Evolutionary conservation across 1,140 invertebrate genomes (phyloP).

Genomic region (Paraescarpia echinospica): DNA sequence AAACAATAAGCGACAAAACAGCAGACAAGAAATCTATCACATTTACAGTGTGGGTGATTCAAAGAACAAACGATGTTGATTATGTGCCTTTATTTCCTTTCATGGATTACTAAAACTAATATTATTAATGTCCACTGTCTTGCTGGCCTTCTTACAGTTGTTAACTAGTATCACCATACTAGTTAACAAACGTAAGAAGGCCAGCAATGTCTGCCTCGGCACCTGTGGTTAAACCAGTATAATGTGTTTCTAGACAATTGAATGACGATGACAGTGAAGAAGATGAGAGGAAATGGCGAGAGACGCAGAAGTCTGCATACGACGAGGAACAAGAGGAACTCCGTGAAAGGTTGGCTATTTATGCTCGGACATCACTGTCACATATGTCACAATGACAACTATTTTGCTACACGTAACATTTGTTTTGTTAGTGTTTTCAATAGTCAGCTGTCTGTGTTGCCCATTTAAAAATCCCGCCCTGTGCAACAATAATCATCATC

Average conservation of each 20-base stretch:
- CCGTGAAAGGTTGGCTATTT: constrained; percentile 64
- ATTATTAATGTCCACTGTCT: too few relatives aligned
- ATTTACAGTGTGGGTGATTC: too few relatives aligned
- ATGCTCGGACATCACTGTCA: neutral
- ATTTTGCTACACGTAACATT: too few relatives aligned
- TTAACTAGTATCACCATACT: too few relatives aligned
- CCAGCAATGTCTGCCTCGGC: too few relatives aligned
- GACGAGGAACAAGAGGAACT: constrained; percentile 71
- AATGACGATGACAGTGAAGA: constrained; percentile 59
- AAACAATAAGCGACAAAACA: too few relatives aligned
- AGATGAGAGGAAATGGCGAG: constrained; percentile 36
- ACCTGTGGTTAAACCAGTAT: neutral
- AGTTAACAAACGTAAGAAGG: too few relatives aligned
- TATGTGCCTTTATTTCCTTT: too few relatives aligned
- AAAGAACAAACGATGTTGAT: too few relatives aligned
- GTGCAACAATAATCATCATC: neutral
- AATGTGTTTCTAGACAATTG: neutral
- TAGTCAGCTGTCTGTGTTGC: neutral
- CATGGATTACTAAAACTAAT: too few relatives aligned
- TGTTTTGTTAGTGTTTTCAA: neutral
- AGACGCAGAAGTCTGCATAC: constrained; percentile 55
- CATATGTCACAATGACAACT: neutral
- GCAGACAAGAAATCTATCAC: too few relatives aligned
- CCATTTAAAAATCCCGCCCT: neutral
- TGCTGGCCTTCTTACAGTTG: too few relatives aligned